A percentile compares a stretch with the other conserved stretches of the same genome.
These are phyloP conservation scores for Amiota mariae DNA, from an alignment of 2,888 invertebrate genomes.

Conservation along the genomic window DNA sequence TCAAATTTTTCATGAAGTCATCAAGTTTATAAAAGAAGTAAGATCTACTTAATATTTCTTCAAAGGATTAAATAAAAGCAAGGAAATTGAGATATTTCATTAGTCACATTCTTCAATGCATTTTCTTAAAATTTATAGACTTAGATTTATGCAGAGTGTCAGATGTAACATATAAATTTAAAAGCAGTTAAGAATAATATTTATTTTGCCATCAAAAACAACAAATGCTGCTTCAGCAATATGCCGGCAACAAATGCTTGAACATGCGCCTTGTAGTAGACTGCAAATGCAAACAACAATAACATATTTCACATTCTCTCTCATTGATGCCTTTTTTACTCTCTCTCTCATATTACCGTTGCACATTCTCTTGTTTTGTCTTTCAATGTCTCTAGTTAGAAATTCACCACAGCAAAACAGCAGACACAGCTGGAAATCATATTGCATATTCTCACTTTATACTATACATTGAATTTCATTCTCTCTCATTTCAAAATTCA, in stretches of 20 bases:
- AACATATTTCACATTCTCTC: background rate
- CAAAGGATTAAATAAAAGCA: no score
- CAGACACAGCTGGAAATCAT: constrained; percentile 34
- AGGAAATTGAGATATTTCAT: no score
- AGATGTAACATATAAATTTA: no score
- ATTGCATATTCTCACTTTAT: constrained; percentile 26
- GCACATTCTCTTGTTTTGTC: background rate
- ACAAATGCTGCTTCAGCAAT: background rate
- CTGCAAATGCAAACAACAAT: constrained; percentile 16
- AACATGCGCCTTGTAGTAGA: constrained; percentile 12
- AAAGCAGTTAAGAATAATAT: no score
- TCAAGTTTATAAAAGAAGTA: no score
- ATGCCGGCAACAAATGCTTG: constrained; percentile 20
- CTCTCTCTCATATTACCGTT: constrained; percentile 7
- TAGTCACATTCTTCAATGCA: no score
- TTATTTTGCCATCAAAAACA: no score
- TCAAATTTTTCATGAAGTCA: no score
- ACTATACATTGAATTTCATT: background rate
- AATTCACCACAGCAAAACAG: constrained; percentile 44
- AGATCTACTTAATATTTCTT: no score
- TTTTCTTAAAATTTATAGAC: no score
- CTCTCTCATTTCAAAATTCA: background rate
- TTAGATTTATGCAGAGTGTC: no score
- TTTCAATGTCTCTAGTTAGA: constrained; percentile 44
- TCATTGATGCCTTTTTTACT: background rate